Percentiles rank a stretch among this genome's conserved stretches.
phyloP scores from a whole-genome alignment of 2,797 vertebrate genomes.

The Ammospiza maritima region DNA sequence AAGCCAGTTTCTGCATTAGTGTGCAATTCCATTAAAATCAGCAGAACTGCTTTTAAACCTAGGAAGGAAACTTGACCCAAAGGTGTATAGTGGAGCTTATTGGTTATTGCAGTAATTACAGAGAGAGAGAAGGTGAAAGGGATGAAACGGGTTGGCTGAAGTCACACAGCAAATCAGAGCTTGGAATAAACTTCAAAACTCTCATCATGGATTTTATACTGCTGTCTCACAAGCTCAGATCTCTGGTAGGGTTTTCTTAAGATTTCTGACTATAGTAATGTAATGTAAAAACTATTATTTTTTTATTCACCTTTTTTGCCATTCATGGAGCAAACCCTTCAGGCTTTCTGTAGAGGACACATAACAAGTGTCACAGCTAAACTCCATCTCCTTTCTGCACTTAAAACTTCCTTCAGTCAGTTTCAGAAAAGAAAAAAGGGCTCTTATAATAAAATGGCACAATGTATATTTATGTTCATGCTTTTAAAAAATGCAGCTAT shows the following conservation, averaged over 20 bases:
- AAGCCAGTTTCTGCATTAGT: slow-evolving; percentile 14
- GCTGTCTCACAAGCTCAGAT: background rate
- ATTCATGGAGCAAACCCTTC: background rate
- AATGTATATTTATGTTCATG: background rate
- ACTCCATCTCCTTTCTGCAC: background rate
- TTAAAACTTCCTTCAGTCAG: background rate
- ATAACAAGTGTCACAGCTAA: background rate
- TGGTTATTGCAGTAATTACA: background rate
- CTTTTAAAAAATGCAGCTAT: background rate
- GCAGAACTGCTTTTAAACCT: slow-evolving; percentile 8
- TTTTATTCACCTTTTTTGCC: background rate
- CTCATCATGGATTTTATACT: background rate
- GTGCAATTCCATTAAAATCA: background rate
- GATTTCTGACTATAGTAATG: background rate
- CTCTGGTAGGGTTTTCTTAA: background rate
- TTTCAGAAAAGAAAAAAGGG: background rate
- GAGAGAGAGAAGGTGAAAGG: background rate
- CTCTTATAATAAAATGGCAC: background rate
- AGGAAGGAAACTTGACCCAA: background rate
- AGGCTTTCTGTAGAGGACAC: background rate
- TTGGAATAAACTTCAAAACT: background rate
- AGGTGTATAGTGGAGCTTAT: background rate
- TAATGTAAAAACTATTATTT: background rate
- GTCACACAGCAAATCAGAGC: background rate
- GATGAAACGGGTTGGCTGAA: background rate